Evolutionary conservation across 2,797 vertebrate species (phyloP), one percentile per base, ranked within the genome.

Genomic region (Enteromius paludinosus): DNA sequence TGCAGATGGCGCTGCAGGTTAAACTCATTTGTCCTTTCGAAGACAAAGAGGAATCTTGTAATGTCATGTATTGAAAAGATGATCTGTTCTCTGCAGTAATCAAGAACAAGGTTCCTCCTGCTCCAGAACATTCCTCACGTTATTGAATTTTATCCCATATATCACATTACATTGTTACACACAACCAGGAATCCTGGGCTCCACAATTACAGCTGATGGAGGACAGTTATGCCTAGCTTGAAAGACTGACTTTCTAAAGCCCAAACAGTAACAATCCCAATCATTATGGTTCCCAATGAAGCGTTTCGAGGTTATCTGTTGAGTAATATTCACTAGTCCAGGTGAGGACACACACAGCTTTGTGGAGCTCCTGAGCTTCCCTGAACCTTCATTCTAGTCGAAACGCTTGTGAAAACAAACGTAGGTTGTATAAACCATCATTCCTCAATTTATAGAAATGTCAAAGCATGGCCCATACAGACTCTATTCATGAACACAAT

Each of bases 401-500:
- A 78, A 82, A 78, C 23, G 1, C 84, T 72, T 89, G 85, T 86
- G 33, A 84, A 86, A 90, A 90, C 84, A 89, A 86, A 83, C 73
- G 2, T 35, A 70, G 68, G 59, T 84, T 85, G 41, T 41, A 35
- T 59, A 84, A 74, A 76, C 66, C 35, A 77, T 82, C 62, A 75
- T 86, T 83, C 79, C 71, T 87, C 75, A 72, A 81, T 84, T 82
- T 86, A 86, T 80, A 85, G 88, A 86, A 79, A 86, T 49, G 78
- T 76, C 84, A 73, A 74, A 66, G 45, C 61, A 71, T 70, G 47
- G 61, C 30, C 18, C n/a, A 83, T 73, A 86, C 78, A 83, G 80
- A 41, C 82, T 68, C 72, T 75, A 82, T 88, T 90, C 88, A 87
- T 86, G 41, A 76, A 70, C 81, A 88, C 82, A 89, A 85, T 86